Conservation (phyloP, 2,113 vertebrate species). For the Empidonax alnorum region DNA sequence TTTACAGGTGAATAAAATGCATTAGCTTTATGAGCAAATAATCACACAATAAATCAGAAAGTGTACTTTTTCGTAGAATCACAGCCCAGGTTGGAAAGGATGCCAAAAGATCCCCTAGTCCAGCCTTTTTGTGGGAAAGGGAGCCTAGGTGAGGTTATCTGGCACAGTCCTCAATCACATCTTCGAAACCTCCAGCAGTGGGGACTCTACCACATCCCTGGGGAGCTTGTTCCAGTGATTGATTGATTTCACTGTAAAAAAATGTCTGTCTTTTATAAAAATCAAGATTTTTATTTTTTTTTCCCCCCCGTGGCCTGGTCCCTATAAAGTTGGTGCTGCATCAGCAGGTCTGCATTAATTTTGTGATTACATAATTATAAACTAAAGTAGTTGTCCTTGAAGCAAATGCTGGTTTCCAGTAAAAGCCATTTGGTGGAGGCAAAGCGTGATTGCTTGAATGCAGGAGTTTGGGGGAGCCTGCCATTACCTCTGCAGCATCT, state of each 20-base stretch:
- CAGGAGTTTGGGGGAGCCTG: not conserved
- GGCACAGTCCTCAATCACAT: not conserved
- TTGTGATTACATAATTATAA: not conserved
- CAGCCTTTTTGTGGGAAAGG: not conserved
- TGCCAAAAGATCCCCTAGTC: not conserved
- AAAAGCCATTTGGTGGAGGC: not conserved
- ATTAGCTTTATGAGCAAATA: conserved; percentile 18
- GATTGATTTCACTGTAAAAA: not conserved
- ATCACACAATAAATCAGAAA: not conserved
- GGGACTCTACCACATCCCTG: not conserved
- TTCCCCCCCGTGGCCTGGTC: not conserved
- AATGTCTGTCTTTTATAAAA: not conserved
- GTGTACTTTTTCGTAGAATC: not conserved
- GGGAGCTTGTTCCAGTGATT: not conserved
- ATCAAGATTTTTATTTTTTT: not conserved
- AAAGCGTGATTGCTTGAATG: not conserved
- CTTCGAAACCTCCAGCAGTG: not conserved
- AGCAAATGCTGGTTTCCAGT: not conserved
- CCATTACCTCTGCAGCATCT: not conserved
- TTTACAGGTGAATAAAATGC: conserved; percentile 35
- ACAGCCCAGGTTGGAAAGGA: not conserved
- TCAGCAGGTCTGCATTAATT: not conserved
- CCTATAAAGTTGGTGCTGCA: not conserved
- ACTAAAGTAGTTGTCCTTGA: not conserved
- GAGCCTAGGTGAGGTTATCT: not conserved